phyloP scores from a whole-genome alignment of 2,888 invertebrate genomes.

The Lasioglossum figueresi region DNA sequence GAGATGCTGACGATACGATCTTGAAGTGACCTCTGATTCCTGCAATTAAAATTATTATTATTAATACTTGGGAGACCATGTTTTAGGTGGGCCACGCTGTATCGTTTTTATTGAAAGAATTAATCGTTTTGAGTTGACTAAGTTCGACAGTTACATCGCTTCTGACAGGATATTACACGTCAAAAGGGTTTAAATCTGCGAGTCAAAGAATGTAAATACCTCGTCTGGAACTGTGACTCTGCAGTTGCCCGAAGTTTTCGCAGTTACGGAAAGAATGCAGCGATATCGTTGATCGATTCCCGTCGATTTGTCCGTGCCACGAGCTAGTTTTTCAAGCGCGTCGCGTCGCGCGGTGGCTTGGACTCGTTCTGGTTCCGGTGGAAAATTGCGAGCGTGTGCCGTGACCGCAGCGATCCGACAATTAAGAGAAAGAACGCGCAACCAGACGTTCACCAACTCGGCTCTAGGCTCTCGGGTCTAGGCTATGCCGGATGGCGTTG shows the following conservation, averaged over 20 bases:
- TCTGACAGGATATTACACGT: too few species aligned
- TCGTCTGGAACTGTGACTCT: not conserved
- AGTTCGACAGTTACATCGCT: not conserved
- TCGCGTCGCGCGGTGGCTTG: not conserved
- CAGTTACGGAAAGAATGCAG: not conserved
- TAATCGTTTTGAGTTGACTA: not conserved
- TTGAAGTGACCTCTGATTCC: too few species aligned
- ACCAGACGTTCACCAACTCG: slow-evolving; percentile 50
- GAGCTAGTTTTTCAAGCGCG: not conserved
- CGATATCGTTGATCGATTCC: not conserved
- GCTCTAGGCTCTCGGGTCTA: not conserved
- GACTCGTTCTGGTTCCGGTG: not conserved
- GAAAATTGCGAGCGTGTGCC: not conserved
- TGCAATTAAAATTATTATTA: not conserved
- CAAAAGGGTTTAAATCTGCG: not conserved
- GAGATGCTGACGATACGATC: too few species aligned
- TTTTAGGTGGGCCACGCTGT: not conserved
- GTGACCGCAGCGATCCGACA: slow-evolving; percentile 35
- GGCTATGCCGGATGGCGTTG: not conserved
- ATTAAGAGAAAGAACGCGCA: slow-evolving; percentile 55
- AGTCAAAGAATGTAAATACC: not conserved
- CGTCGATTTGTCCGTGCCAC: not conserved
- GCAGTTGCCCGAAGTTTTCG: not conserved
- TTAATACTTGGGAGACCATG: not conserved
- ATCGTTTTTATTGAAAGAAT: not conserved